Conservation (phyloP, 2,113 vertebrate genomes). For the Python bivittatus region DNA sequence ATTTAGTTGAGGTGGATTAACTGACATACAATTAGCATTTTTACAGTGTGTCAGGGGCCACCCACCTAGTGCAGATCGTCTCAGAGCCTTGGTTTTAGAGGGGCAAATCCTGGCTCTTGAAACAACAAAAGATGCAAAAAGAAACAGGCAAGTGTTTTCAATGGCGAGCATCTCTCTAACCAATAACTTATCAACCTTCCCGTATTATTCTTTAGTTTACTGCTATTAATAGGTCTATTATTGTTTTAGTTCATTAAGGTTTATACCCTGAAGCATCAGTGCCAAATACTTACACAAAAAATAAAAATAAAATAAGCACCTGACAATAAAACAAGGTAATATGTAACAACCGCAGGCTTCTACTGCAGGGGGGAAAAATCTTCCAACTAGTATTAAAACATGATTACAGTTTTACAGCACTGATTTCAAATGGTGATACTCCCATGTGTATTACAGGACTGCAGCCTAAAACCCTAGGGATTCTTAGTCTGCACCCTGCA, state of each 20-base stretch:
- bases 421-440: not conserved
- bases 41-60: not conserved
- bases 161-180: not conserved
- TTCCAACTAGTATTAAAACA: not conserved
- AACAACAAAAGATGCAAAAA: not conserved
- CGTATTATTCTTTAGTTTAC: not conserved
- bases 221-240: not conserved
- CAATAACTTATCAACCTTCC: not conserved
- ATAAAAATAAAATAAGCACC: not conserved
- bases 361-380: not conserved
- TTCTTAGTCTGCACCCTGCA: not conserved
- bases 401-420: not conserved
- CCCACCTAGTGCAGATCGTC: not conserved
- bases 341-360: not conserved
- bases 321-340: not conserved
- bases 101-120: not conserved
- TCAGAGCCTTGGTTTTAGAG: conserved; percentile 28
- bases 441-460: not conserved
- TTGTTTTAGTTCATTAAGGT: not conserved
- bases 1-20: not conserved
- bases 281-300: not conserved
- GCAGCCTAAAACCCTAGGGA: not conserved
- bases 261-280: not conserved
- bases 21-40: conserved; percentile 49
- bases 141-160: too few species aligned